phyloP scores from a whole-genome alignment of 2,797 vertebrate species.

The Hippocampus kuda region DNA sequence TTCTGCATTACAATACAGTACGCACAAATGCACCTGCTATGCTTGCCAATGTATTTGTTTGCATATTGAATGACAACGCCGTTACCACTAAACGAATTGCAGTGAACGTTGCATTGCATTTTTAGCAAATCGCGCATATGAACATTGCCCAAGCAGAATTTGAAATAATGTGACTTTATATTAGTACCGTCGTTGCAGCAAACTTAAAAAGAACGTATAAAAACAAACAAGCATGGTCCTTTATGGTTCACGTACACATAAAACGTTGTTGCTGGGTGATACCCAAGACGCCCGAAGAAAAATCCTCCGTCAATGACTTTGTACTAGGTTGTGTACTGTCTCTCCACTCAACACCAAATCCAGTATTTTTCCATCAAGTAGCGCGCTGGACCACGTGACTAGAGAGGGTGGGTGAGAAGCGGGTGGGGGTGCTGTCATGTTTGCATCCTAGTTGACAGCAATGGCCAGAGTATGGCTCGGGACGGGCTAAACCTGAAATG shows the following conservation, averaged over 20 bases:
- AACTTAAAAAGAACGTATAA: not conserved
- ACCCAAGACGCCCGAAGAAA: constrained; percentile 48
- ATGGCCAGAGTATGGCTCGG: constrained; percentile 6
- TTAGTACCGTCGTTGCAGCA: not conserved
- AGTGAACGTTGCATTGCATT: not conserved
- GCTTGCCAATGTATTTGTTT: not conserved
- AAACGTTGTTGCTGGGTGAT: constrained; percentile 60
- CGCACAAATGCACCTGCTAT: not conserved
- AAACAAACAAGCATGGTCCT: constrained; percentile 3
- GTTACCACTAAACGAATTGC: not conserved
- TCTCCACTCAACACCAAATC: constrained; percentile 67
- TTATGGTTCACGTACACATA: constrained; percentile 7
- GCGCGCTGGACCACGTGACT: constrained; percentile 69
- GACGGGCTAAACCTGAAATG: constrained; percentile 8
- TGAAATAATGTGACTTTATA: constrained; percentile 5
- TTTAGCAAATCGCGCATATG: not conserved
- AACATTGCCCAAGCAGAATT: not conserved
- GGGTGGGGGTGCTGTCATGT: constrained; percentile 46
- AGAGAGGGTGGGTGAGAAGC: constrained; percentile 12
- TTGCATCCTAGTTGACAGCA: constrained; percentile 52
- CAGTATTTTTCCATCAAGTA: constrained; percentile 82
- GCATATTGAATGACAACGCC: not conserved
- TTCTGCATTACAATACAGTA: not conserved
- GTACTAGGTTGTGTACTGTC: constrained; percentile 52
- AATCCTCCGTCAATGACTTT: constrained; percentile 56